Percentiles rank a stretch among this genome's conserved stretches.
Conservation (phyloP, 2,888 invertebrate genomes). For the Pemphredon lugubris region DNA sequence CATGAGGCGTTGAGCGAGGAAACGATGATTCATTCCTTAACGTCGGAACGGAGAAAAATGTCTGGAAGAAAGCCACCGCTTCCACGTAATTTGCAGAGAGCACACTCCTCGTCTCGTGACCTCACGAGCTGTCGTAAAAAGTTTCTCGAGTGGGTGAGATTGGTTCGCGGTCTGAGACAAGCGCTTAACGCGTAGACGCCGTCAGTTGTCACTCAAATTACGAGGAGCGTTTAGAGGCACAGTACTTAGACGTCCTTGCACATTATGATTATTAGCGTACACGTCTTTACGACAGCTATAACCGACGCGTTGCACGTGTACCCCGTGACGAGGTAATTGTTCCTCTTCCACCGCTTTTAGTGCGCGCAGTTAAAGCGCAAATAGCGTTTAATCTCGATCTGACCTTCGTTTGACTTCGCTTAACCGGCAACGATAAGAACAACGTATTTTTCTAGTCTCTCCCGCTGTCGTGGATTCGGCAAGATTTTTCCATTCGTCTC, state of each 20-base stretch:
- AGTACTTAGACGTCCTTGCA: constrained; percentile 52
- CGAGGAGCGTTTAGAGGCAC: constrained; percentile 33
- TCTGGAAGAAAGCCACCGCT: constrained; percentile 54
- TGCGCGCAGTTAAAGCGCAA: too few species aligned
- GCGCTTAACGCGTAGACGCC: constrained; percentile 49
- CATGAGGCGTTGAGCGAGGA: constrained; percentile 39
- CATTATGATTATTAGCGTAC: constrained; percentile 58
- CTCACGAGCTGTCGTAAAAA: constrained; percentile 51
- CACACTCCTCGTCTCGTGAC: constrained; percentile 51
- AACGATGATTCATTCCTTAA: constrained; percentile 61
- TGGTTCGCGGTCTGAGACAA: constrained; percentile 49
- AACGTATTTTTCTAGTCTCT: background rate
- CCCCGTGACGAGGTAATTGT: too few species aligned
- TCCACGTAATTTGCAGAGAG: constrained; percentile 57
- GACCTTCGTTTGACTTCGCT: too few species aligned
- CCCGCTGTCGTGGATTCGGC: too few species aligned
- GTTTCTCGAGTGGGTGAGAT: constrained; percentile 54
- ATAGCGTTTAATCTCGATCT: too few species aligned
- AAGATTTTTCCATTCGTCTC: too few species aligned
- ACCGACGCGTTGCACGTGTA: background rate
- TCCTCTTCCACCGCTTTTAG: too few species aligned
- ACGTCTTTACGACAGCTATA: constrained; percentile 40
- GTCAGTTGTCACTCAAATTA: constrained; percentile 55
- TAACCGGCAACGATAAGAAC: background rate
- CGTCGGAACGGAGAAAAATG: constrained; percentile 57